Percentiles rank a stretch among this genome's conserved stretches.
Evolutionary conservation across 2,113 vertebrate species (phyloP).

Genomic region (Hyla sarda): DNA sequence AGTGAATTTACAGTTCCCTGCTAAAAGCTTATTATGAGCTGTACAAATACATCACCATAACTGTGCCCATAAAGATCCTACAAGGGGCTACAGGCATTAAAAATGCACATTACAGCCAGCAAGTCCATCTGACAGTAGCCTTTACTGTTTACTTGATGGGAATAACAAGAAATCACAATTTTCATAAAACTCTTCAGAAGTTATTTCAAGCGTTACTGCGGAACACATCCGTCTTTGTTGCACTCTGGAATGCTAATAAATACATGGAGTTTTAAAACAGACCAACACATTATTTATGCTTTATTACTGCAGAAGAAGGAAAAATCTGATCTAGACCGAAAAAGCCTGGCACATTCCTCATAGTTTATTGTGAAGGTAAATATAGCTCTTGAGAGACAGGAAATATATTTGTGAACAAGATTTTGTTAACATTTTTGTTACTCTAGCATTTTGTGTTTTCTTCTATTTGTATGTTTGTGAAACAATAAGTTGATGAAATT

Average conservation of each 20-base stretch:
- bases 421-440: slow-evolving; percentile 2
- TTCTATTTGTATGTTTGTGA: background rate
- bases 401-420: slow-evolving; percentile 54
- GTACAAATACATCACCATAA: slow-evolving; percentile 42
- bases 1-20: slow-evolving; percentile 38
- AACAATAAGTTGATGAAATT: too few relatives aligned
- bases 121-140: slow-evolving; percentile 75
- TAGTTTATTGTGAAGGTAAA: slow-evolving; percentile 25
- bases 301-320: slow-evolving; percentile 67
- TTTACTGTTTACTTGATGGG: slow-evolving; percentile 73
- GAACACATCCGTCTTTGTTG: slow-evolving; percentile 73
- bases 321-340: slow-evolving; percentile 66
- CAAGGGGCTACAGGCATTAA: slow-evolving; percentile 72
- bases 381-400: background rate
- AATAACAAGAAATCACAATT: slow-evolving; percentile 64
- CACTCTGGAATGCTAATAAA: slow-evolving; percentile 73
- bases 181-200: slow-evolving; percentile 68
- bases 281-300: slow-evolving; percentile 71
- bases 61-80: slow-evolving; percentile 37
- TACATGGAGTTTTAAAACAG: slow-evolving; percentile 71
- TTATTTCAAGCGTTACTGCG: slow-evolving; percentile 72
- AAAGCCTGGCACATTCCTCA: slow-evolving; percentile 45
- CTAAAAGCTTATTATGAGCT: slow-evolving; percentile 48
- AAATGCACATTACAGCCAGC: slow-evolving; percentile 59
- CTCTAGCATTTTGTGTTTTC: background rate